These are phyloP conservation scores for Caranx melampygus DNA, from an alignment of 2,113 vertebrate genomes.

Conservation along the genomic window DNA sequence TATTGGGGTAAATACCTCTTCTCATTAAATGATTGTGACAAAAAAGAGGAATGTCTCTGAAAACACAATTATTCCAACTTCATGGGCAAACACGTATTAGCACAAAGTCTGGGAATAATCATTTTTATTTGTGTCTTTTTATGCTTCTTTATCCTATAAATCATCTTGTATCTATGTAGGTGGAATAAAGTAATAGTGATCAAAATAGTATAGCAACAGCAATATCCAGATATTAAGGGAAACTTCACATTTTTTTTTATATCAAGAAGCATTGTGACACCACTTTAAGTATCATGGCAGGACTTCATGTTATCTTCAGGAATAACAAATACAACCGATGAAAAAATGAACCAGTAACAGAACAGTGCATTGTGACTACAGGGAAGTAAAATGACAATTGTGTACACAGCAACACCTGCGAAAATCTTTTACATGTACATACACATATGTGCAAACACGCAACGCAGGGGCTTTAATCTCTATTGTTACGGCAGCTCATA, in stretches of 20 bases:
- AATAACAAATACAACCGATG: slow-evolving; percentile 31
- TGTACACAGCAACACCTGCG: slow-evolving; percentile 12
- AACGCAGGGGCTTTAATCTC: slow-evolving; percentile 16
- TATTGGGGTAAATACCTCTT: too few species aligned
- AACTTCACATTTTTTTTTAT: neutral
- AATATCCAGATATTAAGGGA: neutral
- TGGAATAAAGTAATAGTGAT: neutral
- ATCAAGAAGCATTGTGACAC: slow-evolving; percentile 14
- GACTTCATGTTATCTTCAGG: slow-evolving; percentile 27
- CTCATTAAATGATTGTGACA: too few species aligned
- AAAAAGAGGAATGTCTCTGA: too few species aligned
- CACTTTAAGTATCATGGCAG: neutral
- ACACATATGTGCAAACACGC: slow-evolving; percentile 18
- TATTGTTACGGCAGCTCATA: slow-evolving; percentile 42
- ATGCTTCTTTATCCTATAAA: neutral
- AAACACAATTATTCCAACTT: too few species aligned
- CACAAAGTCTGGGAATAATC: neutral
- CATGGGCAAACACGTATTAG: neutral
- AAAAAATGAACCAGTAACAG: slow-evolving; percentile 29
- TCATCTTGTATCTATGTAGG: neutral
- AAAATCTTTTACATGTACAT: slow-evolving; percentile 12
- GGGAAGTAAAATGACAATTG: slow-evolving; percentile 14
- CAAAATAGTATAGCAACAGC: slow-evolving; percentile 23
- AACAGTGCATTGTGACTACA: slow-evolving; percentile 14
- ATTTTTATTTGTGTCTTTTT: neutral